phyloP scores from a whole-genome alignment of 1,140 invertebrate species.

The Pseudomyrmex gracilis region DNA sequence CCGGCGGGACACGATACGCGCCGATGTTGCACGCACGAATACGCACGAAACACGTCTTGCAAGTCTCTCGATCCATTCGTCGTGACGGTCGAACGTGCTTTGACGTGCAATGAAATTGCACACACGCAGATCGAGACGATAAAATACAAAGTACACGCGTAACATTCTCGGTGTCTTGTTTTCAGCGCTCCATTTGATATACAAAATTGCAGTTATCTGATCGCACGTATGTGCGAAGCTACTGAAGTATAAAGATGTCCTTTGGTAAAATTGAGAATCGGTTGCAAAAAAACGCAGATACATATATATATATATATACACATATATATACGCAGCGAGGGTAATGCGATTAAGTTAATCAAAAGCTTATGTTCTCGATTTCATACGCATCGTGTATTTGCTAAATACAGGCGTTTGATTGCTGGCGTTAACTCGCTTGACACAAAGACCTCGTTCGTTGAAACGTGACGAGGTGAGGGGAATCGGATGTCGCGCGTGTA shows the following conservation, averaged over 20 bases:
- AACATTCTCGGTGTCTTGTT: background rate
- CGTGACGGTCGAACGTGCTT: slow-evolving; percentile 2
- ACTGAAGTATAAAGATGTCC: background rate
- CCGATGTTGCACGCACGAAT: slow-evolving; percentile 12
- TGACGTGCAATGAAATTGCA: slow-evolving; percentile 25
- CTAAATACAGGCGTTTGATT: slow-evolving; percentile 14
- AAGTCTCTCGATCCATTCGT: background rate
- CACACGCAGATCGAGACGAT: background rate
- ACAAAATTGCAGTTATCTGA: background rate
- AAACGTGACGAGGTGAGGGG: slow-evolving; percentile 3
- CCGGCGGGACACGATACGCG: background rate
- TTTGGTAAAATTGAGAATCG: slow-evolving; percentile 12
- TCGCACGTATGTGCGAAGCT: background rate
- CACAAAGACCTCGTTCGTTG: slow-evolving; percentile 14
- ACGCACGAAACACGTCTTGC: slow-evolving; percentile 1
- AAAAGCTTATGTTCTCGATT: slow-evolving; percentile 23
- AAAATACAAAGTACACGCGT: background rate
- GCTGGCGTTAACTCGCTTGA: slow-evolving; percentile 9
- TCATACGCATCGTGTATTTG: background rate
- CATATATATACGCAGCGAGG: background rate
- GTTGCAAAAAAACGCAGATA: background rate
- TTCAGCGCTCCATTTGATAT: slow-evolving; percentile 1
- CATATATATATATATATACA: background rate
- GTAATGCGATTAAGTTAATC: slow-evolving; percentile 38
- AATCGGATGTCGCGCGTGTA: background rate